Evolutionary conservation across 2,113 vertebrate genomes (phyloP), one percentile per base, ranked within the genome.

Genomic region (Triplophysa tibetana): DNA sequence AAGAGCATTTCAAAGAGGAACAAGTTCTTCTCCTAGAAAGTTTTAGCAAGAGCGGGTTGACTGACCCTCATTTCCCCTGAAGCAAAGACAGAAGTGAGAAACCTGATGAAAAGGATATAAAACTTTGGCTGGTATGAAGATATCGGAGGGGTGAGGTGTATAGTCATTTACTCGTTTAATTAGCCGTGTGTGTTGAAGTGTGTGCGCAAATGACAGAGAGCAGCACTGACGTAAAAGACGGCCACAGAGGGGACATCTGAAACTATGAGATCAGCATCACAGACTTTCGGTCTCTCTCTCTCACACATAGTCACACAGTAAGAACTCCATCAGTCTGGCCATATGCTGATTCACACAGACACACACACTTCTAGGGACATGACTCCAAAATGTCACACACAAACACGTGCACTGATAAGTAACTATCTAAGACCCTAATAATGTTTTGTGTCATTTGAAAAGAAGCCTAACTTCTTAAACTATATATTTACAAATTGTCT

Each of bases 191-290:
- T 83, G 82, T 26, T 65, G 12, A 74, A 81, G 65, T 75, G 77
- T 84, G 80, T 67, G 45, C 62, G 45, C 62, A 56, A 75, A 48
- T 81, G 77, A 84, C 83, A 88, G 86, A 52, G 86, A 85, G 69
- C 60, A 63, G 69, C 64, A 77, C 45, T 70, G 65, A 82, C 84
- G 85, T 87, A 85, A 61, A 43, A 24, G 64, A 65, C 73, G 60
- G 78, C 81, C 67, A 43, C 83, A 69, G 83, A 83, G 77, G 65
- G 82, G 85, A 82, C 83, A 86, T 82, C 80, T 81, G 78, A 81
- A 50, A 72, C 72, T n/a, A 67, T 64, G 43, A 52, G 52, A 81
- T 50, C 21, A 54, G 29, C 67, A 60, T 26, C 5, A 8, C 54
- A 75, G 4, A n/a, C 61, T 41, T 56, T 45, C 70, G 50, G 24